A percentile compares a stretch with the other conserved stretches of the same genome.
These are phyloP conservation scores for Carterocephalus palaemon DNA, from an alignment of 2,888 invertebrate genomes.

Conservation along the genomic window DNA sequence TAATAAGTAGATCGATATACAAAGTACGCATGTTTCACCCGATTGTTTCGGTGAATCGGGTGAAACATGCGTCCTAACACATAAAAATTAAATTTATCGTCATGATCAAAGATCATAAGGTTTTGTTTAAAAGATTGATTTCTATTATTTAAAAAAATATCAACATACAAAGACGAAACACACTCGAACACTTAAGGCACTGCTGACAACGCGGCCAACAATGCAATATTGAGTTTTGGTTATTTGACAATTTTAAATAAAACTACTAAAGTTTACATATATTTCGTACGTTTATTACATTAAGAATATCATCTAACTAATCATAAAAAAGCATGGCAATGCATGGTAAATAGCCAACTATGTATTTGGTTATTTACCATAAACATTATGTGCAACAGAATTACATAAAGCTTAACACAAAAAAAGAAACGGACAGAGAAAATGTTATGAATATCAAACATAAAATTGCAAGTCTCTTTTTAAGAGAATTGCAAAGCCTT, in stretches of 20 bases:
- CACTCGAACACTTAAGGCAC: too few species aligned
- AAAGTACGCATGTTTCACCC: too few species aligned
- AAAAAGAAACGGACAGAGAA: constrained; percentile 14
- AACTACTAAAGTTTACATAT: constrained; percentile 18
- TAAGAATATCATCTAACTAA: constrained; percentile 24
- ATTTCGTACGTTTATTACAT: constrained; percentile 26
- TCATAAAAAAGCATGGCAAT: constrained; percentile 28
- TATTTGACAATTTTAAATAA: background rate
- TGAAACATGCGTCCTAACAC: too few species aligned
- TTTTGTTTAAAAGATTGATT: too few species aligned
- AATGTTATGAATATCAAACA: constrained; percentile 16
- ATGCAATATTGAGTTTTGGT: background rate
- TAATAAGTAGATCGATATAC: too few species aligned
- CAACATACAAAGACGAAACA: too few species aligned
- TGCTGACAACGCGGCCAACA: background rate
- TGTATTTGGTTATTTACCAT: constrained; percentile 24
- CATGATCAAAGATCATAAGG: too few species aligned
- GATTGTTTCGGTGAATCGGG: too few species aligned
- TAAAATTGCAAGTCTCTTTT: too few species aligned
- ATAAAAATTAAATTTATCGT: too few species aligned
- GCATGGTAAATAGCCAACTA: too few species aligned
- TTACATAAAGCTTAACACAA: constrained; percentile 13
- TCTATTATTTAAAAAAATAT: constrained; percentile 1
- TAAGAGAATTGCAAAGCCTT: too few species aligned
- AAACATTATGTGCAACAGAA: constrained; percentile 18